phyloP scores from a whole-genome alignment of 2,113 vertebrate genomes.

The Alexandromys fortis region DNA sequence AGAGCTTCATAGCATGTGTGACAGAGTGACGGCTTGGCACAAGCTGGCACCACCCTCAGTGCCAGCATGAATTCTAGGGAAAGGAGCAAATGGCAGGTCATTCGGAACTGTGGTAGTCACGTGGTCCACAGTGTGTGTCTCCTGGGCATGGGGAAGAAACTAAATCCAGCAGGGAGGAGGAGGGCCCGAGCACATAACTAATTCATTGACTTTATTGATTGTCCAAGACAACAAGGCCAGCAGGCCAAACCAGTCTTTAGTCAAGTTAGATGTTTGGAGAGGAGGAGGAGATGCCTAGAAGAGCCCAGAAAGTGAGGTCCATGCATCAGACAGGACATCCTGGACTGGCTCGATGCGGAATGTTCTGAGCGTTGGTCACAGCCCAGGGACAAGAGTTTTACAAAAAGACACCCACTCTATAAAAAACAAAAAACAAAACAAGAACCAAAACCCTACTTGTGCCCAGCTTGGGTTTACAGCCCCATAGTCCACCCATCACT shows the following conservation, averaged over 20 bases:
- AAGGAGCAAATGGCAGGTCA: background rate
- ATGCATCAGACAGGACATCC: background rate
- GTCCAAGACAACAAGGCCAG: background rate
- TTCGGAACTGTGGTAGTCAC: background rate
- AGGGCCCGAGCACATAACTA: background rate
- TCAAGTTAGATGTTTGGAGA: background rate
- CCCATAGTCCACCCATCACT: background rate
- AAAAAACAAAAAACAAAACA: background rate
- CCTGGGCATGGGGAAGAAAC: background rate
- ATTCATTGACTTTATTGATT: slow-evolving; percentile 22
- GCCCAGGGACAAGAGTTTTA: slow-evolving; percentile 23
- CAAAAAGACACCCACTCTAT: background rate
- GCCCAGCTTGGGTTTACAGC: background rate
- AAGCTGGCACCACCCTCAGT: background rate
- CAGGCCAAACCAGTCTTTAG: background rate
- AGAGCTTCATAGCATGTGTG: background rate
- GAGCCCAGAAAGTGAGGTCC: background rate
- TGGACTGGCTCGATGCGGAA: slow-evolving; percentile 37
- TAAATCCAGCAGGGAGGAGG: background rate
- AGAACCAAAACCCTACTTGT: background rate
- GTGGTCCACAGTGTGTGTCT: background rate
- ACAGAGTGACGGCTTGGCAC: background rate
- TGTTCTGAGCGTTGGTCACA: slow-evolving; percentile 43
- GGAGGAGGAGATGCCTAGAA: background rate
- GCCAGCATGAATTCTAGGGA: background rate